Conservation (phyloP, 2,888 invertebrate genomes). For the Trachelus tabidus region DNA sequence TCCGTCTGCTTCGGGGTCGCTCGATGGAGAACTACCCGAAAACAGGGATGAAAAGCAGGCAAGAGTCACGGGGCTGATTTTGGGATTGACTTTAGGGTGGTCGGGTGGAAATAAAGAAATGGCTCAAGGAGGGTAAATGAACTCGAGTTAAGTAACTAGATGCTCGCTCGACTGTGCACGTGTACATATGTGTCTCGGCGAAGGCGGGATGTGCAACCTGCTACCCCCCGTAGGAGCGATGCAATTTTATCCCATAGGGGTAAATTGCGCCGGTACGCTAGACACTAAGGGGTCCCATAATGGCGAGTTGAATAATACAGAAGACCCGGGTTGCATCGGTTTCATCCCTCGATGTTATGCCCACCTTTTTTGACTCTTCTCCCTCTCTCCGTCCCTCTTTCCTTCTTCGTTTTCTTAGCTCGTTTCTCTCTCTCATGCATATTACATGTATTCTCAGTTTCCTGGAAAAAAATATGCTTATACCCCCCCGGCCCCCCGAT, state of each 20-base stretch:
- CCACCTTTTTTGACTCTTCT: neutral
- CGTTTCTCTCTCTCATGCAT: neutral
- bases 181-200: neutral
- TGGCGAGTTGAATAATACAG: slow-evolving; percentile 47
- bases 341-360: neutral
- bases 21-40: too few relatives aligned
- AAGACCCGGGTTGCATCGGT: slow-evolving; percentile 1
- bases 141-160: slow-evolving; percentile 48
- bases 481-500: too few relatives aligned
- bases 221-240: slow-evolving; percentile 28
- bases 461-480: neutral
- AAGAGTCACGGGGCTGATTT: slow-evolving; percentile 6
- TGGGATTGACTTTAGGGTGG: neutral
- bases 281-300: slow-evolving; percentile 34
- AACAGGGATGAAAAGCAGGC: slow-evolving; percentile 4
- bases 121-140: neutral
- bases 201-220: neutral
- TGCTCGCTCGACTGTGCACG: slow-evolving; percentile 16
- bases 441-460: neutral
- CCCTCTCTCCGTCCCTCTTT: neutral
- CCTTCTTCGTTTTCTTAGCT: neutral
- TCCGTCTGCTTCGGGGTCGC: too few relatives aligned
- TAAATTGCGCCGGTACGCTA: slow-evolving; percentile 3
- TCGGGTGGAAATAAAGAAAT: too few relatives aligned
- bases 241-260: slow-evolving; percentile 51